Base-by-base conservation (phyloP, 2,113 vertebrate species). In the Piaya cayana region DNA sequence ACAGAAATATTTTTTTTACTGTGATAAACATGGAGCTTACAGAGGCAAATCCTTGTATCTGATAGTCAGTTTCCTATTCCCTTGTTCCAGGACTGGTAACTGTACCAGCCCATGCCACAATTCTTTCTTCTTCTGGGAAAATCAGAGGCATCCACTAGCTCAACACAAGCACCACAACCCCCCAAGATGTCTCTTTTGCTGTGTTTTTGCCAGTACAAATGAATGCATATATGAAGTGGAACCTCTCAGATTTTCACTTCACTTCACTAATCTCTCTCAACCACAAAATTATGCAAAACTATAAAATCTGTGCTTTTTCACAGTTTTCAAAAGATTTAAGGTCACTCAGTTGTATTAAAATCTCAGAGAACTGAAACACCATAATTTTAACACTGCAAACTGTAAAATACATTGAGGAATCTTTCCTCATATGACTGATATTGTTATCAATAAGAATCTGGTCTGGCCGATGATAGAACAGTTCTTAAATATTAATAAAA, bases 401-500 rank as follows among this genome's bases (percentile, higher is more conserved):
- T 62, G 32, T 4, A 82, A 70, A 89, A 87, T 62, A 43, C 23
- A 43, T 19, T 53, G 29, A 72, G 22, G 42, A 91, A 3, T 27
- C 22, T 69, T 42, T 64, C 8, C 7, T 5, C 5, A 10, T 17
- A 30, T 39, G 25, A 59, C 36, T 86, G 60, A 78, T 49, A 59
- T 7, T 23, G 7, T 30, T 37, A 76, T 68, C 42, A 91, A 39
- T 80, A 92, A 87, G 45, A 82, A 59, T 6, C n/a, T 1, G 0
- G 32, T 39, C 32, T 36, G n/a, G 8, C 14, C n/a, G 68, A 56
- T 58, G 84, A 65, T 7, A 47, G 20, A 88, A 36, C 11, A 43
- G 42, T 60, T 64, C 86, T 92, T 80, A 92, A 95, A 83, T 86
- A 93, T 76, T 92, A 81, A 85, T 81, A 86, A 86, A 93, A 55